Base-by-base conservation (phyloP, 2,113 vertebrate species). In the Prolemur simus region DNA sequence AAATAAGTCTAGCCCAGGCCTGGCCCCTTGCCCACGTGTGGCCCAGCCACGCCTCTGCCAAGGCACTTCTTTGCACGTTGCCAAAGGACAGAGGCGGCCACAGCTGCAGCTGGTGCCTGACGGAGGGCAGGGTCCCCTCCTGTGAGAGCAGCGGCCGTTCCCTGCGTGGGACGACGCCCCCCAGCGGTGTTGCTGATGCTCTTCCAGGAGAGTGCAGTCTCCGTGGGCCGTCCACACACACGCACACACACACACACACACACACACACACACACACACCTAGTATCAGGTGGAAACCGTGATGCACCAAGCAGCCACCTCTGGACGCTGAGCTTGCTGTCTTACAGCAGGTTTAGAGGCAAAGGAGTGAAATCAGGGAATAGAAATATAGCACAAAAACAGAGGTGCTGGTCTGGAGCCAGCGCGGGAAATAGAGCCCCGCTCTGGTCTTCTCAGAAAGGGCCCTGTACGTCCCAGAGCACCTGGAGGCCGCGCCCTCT, bases 111-210 rank as follows among this genome's bases (percentile, higher is more conserved):
- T 6, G 2, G 15, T 4, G 23, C 14, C 56, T 21, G 54, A 3
- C 2, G 6, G 0, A 8, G n/a, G 4, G 17, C 52, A 0, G 0
- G 9, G 32, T 5, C 34, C 34, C 0, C 7, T 60, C 52, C 25
- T 2, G 8, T 25, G 17, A 42, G 37, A 8, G 9, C 1, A 49
- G 76, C 0, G 0, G n/a, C 10, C 6, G 3, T 0, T 12, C 11
- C 10, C 10, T 1, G 37, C 2, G 45, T 0, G 0, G 10, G 54
- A 34, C 0, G 17, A 34, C 0, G 13, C 3, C 17, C 9, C 27
- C 5, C 5, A 3, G 11, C 1, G 11, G 15, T 5, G 8, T 13
- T 6, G 1, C 0, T 11, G 7, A 8, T 11, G 10, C 58, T 6
- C 27, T 2, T 29, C 8, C 29, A 5, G 42, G 54, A 20, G 69